These are phyloP conservation scores for Bombus huntii DNA, from an alignment of 1,140 invertebrate species.

Conservation along the genomic window DNA sequence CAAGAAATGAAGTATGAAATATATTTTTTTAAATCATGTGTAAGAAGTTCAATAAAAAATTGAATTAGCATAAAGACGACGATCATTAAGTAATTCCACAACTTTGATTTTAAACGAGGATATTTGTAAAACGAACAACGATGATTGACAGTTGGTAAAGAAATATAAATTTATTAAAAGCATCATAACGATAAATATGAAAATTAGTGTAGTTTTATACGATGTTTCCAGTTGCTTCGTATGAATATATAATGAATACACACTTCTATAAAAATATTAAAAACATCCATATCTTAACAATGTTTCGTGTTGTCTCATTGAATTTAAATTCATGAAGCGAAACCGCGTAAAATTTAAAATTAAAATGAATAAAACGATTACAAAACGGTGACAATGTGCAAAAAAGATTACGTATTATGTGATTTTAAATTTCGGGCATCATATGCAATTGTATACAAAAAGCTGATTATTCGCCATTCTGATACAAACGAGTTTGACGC, in stretches of 20 bases:
- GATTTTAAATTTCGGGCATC: no score
- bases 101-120: no score
- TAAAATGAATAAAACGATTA: not conserved
- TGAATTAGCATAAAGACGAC: not conserved
- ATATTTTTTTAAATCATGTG: no score
- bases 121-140: not conserved
- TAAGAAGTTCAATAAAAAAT: not conserved
- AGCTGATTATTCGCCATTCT: no score
- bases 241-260: not conserved
- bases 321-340: not conserved
- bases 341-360: not conserved
- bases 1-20: no score
- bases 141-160: not conserved
- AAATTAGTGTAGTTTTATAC: not conserved
- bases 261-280: not conserved
- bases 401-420: no score
- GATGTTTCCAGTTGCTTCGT: no score
- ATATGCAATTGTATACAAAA: no score
- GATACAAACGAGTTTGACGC: no score
- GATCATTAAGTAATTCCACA: not conserved
- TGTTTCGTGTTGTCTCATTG: not conserved
- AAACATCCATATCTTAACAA: not conserved
- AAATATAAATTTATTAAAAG: not conserved
- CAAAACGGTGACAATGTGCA: no score
- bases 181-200: not conserved